A percentile compares a stretch with the other conserved stretches of the same genome.
phyloP scores from a whole-genome alignment of 2,113 vertebrate genomes.

The Thalassoma bifasciatum region DNA sequence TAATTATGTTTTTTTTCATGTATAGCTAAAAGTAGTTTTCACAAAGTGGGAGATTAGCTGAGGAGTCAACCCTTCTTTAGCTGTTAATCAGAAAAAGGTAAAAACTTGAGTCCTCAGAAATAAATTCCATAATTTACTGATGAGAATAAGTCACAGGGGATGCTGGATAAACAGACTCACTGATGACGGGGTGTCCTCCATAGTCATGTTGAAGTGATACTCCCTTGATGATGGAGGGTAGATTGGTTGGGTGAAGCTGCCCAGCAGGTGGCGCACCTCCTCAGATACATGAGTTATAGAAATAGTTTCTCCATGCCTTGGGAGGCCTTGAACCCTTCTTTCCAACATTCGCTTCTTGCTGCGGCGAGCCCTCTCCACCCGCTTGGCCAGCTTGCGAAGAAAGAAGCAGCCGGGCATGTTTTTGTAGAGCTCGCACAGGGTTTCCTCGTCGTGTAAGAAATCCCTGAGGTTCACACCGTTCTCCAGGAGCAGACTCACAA shows the following conservation, averaged over 20 bases:
- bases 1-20: too few relatives aligned
- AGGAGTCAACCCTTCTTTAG: too few relatives aligned
- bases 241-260: constrained; percentile 87
- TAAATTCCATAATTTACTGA: too few relatives aligned
- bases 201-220: constrained; percentile 28
- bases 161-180: constrained; percentile 55
- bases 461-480: constrained; percentile 89
- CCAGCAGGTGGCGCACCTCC: constrained; percentile 89
- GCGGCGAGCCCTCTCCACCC: constrained; percentile 71
- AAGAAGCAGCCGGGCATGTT: constrained; percentile 88
- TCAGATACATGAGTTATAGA: constrained; percentile 86
- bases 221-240: constrained; percentile 76
- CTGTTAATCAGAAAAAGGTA: too few relatives aligned
- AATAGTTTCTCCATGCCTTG: constrained; percentile 44
- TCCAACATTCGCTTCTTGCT: constrained; percentile 18
- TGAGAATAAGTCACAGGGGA: too few relatives aligned
- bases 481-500: constrained; percentile 93
- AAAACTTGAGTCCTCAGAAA: too few relatives aligned
- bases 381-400: constrained; percentile 86
- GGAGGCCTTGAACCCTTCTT: not conserved
- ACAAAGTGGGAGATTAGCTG: too few relatives aligned
- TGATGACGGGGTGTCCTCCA: constrained; percentile 47
- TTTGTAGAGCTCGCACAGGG: constrained; percentile 87
- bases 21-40: too few relatives aligned
- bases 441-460: constrained; percentile 85